These are phyloP conservation scores for Diadema setosum DNA, from an alignment of 35 echinoderm and acorn worm species.

Conservation along the genomic window DNA sequence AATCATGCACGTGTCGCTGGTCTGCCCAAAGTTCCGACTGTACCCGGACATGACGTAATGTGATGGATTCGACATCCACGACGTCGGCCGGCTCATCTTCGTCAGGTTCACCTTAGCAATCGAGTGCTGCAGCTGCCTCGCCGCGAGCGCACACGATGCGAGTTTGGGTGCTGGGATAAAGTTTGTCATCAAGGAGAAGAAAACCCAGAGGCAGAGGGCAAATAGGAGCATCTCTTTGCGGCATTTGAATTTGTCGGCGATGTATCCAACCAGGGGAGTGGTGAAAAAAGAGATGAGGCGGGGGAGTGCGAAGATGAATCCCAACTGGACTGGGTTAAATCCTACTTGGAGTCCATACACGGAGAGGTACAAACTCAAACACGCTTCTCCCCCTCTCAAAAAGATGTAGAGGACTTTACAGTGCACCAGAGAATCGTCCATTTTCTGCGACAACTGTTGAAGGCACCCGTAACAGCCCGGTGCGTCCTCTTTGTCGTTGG, in stretches of 20 bases:
- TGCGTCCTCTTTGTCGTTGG: neutral
- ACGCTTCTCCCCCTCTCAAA: constrained; percentile 28
- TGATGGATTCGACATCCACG: neutral
- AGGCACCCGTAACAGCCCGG: neutral
- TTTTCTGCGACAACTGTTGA: neutral
- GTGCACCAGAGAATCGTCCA: constrained; percentile 14
- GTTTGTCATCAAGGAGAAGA: neutral
- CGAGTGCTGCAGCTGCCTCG: neutral
- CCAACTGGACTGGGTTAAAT: constrained; percentile 11
- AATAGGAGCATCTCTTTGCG: constrained; percentile 27
- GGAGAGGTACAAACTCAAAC: neutral
- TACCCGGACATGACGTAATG: no score
- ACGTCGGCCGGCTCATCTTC: neutral
- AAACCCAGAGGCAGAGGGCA: constrained; percentile 4
- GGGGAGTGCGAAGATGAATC: neutral
- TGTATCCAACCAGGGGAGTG: constrained; percentile 12
- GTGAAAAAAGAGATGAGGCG: neutral
- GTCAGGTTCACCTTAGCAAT: neutral
- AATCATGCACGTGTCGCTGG: neutral
- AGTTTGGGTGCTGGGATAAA: neutral
- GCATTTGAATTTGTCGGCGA: constrained; percentile 26
- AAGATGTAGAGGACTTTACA: constrained; percentile 54
- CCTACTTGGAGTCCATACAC: constrained; percentile 2
- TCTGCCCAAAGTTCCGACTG: neutral
- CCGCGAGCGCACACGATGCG: neutral